Evolutionary conservation across 2,113 vertebrate genomes (phyloP).

Genomic region (Symphodus melops): DNA sequence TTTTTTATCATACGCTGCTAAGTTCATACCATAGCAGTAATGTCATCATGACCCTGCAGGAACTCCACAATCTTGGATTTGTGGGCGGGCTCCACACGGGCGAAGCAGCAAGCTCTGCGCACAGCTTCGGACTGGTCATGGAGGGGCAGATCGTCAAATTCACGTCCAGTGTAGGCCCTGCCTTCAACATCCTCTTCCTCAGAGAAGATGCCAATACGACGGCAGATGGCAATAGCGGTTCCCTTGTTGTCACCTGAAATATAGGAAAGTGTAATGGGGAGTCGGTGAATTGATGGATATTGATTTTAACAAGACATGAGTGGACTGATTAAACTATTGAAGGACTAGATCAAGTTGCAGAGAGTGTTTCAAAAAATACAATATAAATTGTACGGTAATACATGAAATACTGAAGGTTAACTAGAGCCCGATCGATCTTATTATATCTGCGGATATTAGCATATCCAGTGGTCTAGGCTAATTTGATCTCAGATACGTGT

Average conservation of each 20-base stretch:
- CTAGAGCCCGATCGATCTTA: too few relatives aligned
- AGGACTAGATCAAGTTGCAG: too few relatives aligned
- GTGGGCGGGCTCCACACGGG: constrained; percentile 94
- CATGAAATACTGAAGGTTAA: too few relatives aligned
- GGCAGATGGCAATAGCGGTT: constrained; percentile 87
- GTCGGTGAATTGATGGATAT: background rate
- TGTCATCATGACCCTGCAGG: constrained; percentile 91
- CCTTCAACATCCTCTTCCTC: constrained; percentile 82
- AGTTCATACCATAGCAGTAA: constrained; percentile 92
- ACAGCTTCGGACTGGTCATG: constrained; percentile 78
- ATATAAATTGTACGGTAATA: too few relatives aligned
- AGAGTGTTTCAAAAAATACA: too few relatives aligned
- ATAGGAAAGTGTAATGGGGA: background rate
- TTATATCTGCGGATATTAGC: too few relatives aligned
- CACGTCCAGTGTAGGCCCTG: constrained; percentile 84
- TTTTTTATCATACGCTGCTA: background rate
- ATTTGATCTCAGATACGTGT: too few relatives aligned
- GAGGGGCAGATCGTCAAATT: constrained; percentile 81
- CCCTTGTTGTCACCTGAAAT: constrained; percentile 88
- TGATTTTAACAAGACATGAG: background rate
- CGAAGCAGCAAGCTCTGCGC: constrained; percentile 89
- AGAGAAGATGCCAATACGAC: constrained; percentile 79
- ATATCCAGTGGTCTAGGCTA: too few relatives aligned
- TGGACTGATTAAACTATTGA: background rate
- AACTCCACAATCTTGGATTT: constrained; percentile 97